Evolutionary conservation across 2,888 invertebrate species (phyloP), one percentile per base, ranked within the genome.

Genomic region (Mycogona germanica): DNA sequence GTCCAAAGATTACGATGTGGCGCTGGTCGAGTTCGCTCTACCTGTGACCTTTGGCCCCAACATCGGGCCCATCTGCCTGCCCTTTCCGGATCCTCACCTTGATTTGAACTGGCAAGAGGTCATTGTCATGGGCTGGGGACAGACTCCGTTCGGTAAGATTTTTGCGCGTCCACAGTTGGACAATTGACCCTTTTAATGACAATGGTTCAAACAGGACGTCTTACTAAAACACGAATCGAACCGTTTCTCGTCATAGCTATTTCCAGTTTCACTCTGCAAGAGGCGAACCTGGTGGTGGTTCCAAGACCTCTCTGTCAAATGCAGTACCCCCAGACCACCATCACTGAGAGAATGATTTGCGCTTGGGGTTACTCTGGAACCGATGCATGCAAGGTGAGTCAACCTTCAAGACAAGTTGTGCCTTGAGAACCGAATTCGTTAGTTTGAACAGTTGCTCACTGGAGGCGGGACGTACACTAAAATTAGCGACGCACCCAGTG

Each of bases 41-140:
- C 44, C 30, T 2, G 26, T 51, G 9, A 40, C 12, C 9, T 51
- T 28, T 7, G 29, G 26, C 29, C 51, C 51, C 2, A 51, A 51
- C 14, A 29, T 51, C 14, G n/a, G 44, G 17, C 51, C 51, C 2
- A 51, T 51, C 12, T 51, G 51, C 25, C 26, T 51, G 26, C 51
- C 51, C 2, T 51, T 51, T 30, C n/a, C n/a, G n/a, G n/a, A n/a
- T 5, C 51, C 51, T 6, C 42, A 51, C 26, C 4, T 21, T 14
- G 51, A 51, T 14, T 19, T 51, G n/a, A 51, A 30, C 2, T 51
- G 51, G 51, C 42, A 51, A 5, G 21, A 29, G 6, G 51, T 51
- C 12, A 25, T 51, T 17, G 44, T 44, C 30, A 51, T 51, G 51
- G 51, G 51, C 29, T 51, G 51, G 51, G 51, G 51, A 6, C 51